Evolutionary conservation across 2,888 invertebrate genomes (phyloP).

Genomic region (Caenorhabditis doughertyi): DNA sequence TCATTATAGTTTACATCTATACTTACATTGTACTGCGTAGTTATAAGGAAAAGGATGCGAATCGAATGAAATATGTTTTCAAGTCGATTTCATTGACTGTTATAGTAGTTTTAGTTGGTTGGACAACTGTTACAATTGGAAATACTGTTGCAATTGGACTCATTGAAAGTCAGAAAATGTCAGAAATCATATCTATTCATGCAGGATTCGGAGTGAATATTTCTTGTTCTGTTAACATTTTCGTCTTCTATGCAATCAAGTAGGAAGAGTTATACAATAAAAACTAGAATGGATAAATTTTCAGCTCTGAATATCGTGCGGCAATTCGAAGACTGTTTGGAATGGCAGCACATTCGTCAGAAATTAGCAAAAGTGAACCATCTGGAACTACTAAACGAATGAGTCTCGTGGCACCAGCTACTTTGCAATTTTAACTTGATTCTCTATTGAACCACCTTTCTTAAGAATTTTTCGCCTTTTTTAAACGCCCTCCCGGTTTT

Average conservation of each 20-base stretch:
- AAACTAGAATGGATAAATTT: not conserved
- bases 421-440: slow-evolving; percentile 1
- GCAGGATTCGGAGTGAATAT: slow-evolving; percentile 59
- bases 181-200: slow-evolving; percentile 29
- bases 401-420: slow-evolving; percentile 25
- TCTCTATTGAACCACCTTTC: not conserved
- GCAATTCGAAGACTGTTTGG: slow-evolving; percentile 37
- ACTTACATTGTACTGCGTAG: slow-evolving; percentile 44
- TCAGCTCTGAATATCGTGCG: slow-evolving; percentile 49
- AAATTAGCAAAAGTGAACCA: slow-evolving; percentile 23
- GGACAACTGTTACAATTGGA: slow-evolving; percentile 49
- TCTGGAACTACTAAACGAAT: slow-evolving; percentile 18
- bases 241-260: slow-evolving; percentile 65
- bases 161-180: slow-evolving; percentile 6
- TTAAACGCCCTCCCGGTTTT: not conserved
- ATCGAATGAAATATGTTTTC: slow-evolving; percentile 54
- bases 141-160: slow-evolving; percentile 41
- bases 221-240: slow-evolving; percentile 51
- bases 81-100: slow-evolving; percentile 65
- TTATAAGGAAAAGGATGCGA: slow-evolving; percentile 41
- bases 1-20: slow-evolving; percentile 49
- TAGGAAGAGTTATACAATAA: not conserved
- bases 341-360: slow-evolving; percentile 8
- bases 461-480: not conserved
- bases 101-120: slow-evolving; percentile 58